Percentiles rank a stretch among this genome's conserved stretches.
Conservation (phyloP, 2,797 vertebrate species). For the Ciconia nigra region DNA sequence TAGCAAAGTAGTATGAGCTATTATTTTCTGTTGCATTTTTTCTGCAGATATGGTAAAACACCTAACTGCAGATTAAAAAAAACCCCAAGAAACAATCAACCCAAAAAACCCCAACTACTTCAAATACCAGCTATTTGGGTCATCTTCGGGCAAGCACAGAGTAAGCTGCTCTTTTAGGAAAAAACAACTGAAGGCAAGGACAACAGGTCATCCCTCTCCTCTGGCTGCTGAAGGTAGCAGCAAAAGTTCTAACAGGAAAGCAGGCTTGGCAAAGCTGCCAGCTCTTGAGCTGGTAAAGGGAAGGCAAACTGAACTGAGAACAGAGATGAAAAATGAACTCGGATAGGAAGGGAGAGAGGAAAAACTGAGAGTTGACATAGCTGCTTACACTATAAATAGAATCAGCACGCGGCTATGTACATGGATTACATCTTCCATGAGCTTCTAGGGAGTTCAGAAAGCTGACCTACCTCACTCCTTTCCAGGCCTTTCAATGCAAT, state of each 20-base stretch:
- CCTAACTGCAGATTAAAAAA: neutral
- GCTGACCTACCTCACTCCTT: neutral
- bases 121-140: neutral
- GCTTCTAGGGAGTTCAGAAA: neutral
- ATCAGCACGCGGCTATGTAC: neutral
- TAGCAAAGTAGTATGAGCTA: neutral
- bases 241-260: neutral
- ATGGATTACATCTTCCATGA: neutral
- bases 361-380: neutral
- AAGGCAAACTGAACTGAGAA: neutral
- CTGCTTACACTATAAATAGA: constrained; percentile 4
- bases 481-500: neutral
- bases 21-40: neutral
- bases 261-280: neutral
- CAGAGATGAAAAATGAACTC: neutral
- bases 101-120: neutral
- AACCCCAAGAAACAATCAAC: neutral
- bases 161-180: neutral
- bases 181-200: neutral
- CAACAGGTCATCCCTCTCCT: neutral
- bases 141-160: neutral
- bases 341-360: neutral
- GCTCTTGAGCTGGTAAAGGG: neutral
- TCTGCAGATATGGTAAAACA: neutral
- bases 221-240: neutral